These are phyloP conservation scores for Busseola fusca DNA, from an alignment of 2,888 invertebrate genomes.

Conservation along the genomic window DNA sequence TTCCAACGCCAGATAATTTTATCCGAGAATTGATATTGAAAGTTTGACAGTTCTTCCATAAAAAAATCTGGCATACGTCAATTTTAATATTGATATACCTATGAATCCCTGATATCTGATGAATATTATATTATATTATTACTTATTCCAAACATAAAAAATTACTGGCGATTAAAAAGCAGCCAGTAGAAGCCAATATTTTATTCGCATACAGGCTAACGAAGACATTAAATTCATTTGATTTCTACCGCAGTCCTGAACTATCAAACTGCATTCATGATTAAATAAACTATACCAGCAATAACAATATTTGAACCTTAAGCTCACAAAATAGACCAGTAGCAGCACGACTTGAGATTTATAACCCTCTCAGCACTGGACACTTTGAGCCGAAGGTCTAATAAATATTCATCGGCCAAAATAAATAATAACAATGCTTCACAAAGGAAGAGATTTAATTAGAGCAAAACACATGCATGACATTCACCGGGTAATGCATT, in stretches of 20 bases:
- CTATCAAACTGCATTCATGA: conserved; percentile 2
- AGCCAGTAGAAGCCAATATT: too few relatives aligned
- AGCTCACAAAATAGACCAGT: conserved; percentile 46
- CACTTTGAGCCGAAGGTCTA: conserved; percentile 47
- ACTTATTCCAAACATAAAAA: too few relatives aligned
- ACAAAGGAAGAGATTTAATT: conserved; percentile 80
- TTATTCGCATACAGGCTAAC: background rate
- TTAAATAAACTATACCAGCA: conserved; percentile 8
- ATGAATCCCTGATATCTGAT: too few relatives aligned
- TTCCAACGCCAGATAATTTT: too few relatives aligned
- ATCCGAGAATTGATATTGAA: too few relatives aligned
- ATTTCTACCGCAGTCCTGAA: background rate
- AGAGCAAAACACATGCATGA: conserved; percentile 73
- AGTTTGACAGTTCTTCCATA: too few relatives aligned
- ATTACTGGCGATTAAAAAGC: too few relatives aligned
- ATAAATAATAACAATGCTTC: conserved; percentile 58
- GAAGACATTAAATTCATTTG: background rate
- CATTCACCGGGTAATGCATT: conserved; percentile 78
- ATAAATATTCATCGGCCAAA: conserved; percentile 58
- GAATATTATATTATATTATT: too few relatives aligned
- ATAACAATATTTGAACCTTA: conserved; percentile 50
- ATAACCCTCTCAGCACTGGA: conserved; percentile 47
- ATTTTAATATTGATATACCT: too few relatives aligned
- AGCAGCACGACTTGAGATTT: conserved; percentile 51
- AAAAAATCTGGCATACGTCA: too few relatives aligned